Evolutionary conservation across 2,113 vertebrate species (phyloP), one percentile per base, ranked within the genome.

Genomic region (Oncorhynchus tshawytscha): DNA sequence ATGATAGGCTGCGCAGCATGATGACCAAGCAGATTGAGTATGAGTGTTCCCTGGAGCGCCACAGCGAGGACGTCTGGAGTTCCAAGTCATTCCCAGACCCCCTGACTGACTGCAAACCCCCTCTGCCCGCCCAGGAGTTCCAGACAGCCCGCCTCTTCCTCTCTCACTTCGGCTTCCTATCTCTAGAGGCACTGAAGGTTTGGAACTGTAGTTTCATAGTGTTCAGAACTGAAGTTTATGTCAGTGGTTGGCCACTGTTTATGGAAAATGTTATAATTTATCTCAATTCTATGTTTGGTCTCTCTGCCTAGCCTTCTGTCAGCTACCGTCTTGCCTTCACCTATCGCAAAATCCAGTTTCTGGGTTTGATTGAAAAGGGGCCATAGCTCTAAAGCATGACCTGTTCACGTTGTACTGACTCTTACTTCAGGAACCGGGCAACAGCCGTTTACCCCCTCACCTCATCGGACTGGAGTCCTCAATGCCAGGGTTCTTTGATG

Each of bases 381-480:
- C 9, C 39, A 45, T 45, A 45, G 39, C 39, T 45, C 39, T 45
- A 11, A 45, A 45, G 39, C 39, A 45, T 45, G 39, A 9, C 39
- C 39, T 45, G 9, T 45, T 45, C 39, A 45, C 9, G 39, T 45
- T 45, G 39, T 45, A 18, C 54, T 15, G 54, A 15, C 18, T 18
- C 54, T 57, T 57, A 57, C 54, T 20, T 3, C 73, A 99, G 97
- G 97, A 99, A 88, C 95, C 96, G 82, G 91, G 94, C 87, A 98
- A 97, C 90, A 99, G 97, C 85, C 96, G 96, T 85, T 94, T 98
- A 93, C 97, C 97, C 94, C 97, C 97, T 91, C 96, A 98, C 88
- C 93, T 99, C 79, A 96, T 99, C 91, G 96, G 95, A 86, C 95
- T 99, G 88, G 97, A 99, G 87, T 95, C 96, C 12, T 92, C 94